Percentiles rank a stretch among this genome's conserved stretches.
These are phyloP conservation scores for Prinia subflava DNA, from an alignment of 2,113 vertebrate genomes.

Conservation along the genomic window DNA sequence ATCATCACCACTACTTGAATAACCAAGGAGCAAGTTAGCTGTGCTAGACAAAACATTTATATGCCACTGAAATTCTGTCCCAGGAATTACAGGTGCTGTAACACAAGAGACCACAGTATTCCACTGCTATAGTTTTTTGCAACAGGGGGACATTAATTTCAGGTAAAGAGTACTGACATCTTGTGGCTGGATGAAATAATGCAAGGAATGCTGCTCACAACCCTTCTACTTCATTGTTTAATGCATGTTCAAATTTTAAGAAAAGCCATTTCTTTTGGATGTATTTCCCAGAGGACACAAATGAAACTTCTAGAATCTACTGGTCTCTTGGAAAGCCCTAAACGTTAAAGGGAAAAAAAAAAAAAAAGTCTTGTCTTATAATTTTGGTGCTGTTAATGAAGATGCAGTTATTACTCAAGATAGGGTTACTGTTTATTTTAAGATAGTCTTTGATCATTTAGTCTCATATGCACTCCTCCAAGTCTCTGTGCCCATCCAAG, in stretches of 20 bases:
- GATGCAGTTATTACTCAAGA: background rate
- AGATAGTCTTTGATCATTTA: background rate
- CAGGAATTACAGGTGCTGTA: fast-evolving
- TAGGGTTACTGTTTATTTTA: background rate
- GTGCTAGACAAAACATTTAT: background rate
- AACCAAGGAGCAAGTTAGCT: background rate
- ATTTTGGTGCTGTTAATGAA: background rate
- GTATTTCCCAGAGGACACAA: background rate
- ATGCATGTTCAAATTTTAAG: background rate
- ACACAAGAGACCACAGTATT: fast-evolving
- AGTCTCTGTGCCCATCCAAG: background rate
- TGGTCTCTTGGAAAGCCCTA: fast-evolving
- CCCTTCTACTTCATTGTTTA: background rate
- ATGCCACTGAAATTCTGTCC: background rate
- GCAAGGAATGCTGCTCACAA: background rate
- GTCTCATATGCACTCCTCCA: background rate
- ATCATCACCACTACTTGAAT: background rate
- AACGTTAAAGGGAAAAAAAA: background rate
- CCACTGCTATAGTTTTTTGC: fast-evolving
- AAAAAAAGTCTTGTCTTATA: background rate
- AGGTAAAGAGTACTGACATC: constrained; percentile 52
- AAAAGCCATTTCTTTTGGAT: background rate
- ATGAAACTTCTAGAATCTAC: background rate
- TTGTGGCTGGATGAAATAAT: constrained; percentile 46
- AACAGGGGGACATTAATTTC: background rate